A percentile compares a stretch with the other conserved stretches of the same genome.
Conservation (phyloP, 2,888 invertebrate genomes). For the Tenthredo scrophulariae region DNA sequence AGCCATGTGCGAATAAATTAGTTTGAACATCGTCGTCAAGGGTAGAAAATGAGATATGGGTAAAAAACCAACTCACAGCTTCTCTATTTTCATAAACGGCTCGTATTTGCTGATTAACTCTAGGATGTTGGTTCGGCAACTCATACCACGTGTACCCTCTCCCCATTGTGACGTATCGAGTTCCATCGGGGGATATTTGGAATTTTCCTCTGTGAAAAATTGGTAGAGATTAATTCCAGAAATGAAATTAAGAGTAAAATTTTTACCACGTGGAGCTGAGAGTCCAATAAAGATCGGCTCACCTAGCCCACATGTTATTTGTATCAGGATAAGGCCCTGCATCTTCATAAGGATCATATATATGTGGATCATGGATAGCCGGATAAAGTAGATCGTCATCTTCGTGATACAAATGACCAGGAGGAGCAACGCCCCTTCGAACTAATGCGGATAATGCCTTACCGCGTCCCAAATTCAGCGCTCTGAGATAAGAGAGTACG, state of each 20-base stretch:
- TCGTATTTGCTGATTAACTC: conserved; percentile 60
- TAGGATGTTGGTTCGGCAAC: conserved; percentile 65
- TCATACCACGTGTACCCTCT: conserved; percentile 71
- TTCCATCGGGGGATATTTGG: conserved; percentile 65
- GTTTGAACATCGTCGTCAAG: background rate
- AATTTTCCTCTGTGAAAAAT: conserved; percentile 62
- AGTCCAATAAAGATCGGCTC: conserved; percentile 4
- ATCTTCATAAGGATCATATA: conserved; percentile 67
- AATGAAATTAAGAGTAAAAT: conserved; percentile 30
- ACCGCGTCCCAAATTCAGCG: conserved; percentile 38
- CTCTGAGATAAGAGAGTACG: background rate
- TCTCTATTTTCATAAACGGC: conserved; percentile 66
- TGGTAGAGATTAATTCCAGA: background rate
- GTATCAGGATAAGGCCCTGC: conserved; percentile 63
- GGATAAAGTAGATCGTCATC: conserved; percentile 66
- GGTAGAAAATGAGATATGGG: background rate
- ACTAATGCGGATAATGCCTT: conserved; percentile 31
- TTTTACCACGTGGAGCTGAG: background rate
- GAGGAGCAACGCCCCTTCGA: background rate
- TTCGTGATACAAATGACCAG: conserved; percentile 47
- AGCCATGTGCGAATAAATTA: background rate
- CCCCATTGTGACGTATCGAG: conserved; percentile 70
- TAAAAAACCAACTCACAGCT: conserved; percentile 57
- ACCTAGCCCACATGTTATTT: conserved; percentile 73
- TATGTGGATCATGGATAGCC: conserved; percentile 58